Conservation (phyloP, 2,888 invertebrate species). For the Andrena minutula region DNA sequence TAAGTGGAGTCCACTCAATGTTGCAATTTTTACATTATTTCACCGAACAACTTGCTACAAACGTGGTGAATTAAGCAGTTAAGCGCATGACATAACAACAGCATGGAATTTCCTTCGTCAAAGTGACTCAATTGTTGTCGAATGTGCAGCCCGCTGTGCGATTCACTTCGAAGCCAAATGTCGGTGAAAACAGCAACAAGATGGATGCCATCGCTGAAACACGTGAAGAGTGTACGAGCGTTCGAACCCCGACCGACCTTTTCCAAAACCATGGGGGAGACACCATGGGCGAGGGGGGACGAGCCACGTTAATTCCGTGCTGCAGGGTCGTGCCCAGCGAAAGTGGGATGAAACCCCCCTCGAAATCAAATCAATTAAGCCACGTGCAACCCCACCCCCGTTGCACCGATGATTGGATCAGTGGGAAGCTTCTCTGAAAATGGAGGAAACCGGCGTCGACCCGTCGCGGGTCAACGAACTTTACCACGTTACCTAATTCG, state of each 20-base stretch:
- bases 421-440: constrained; percentile 77
- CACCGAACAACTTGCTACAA: background rate
- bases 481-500: constrained; percentile 3
- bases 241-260: constrained; percentile 70
- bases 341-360: constrained; percentile 81
- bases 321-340: constrained; percentile 58
- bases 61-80: background rate
- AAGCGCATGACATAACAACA: constrained; percentile 1
- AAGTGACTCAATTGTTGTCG: background rate
- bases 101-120: constrained; percentile 7
- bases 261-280: constrained; percentile 62
- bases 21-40: background rate
- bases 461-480: background rate
- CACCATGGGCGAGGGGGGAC: constrained; percentile 33
- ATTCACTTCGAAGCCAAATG: constrained; percentile 37
- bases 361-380: constrained; percentile 84
- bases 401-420: constrained; percentile 75
- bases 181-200: constrained; percentile 53
- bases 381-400: constrained; percentile 77
- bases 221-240: constrained; percentile 42
- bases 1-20: background rate
- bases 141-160: background rate
- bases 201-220: constrained; percentile 63
- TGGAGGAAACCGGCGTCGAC: constrained; percentile 72
- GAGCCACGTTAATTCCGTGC: constrained; percentile 56